Percentiles rank a stretch among this genome's conserved stretches.
Conservation (phyloP, 2,797 vertebrate genomes). For the Zalophus californianus region DNA sequence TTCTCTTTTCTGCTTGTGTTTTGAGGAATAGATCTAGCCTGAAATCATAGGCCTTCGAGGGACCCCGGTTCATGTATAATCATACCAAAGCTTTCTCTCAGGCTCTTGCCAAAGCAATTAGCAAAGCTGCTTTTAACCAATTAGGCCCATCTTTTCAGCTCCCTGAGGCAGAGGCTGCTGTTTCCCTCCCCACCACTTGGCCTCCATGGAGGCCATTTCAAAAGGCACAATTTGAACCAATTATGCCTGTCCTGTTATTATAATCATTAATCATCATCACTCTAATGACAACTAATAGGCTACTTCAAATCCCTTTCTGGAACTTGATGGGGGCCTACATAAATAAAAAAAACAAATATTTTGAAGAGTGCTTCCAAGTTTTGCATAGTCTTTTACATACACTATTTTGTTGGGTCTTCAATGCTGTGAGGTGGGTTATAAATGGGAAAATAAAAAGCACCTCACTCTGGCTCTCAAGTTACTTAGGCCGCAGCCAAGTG, state of each 20-base stretch:
- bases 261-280: slow-evolving; percentile 83
- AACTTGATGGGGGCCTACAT: slow-evolving; percentile 56
- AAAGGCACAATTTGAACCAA: slow-evolving; percentile 80
- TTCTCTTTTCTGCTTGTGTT: slow-evolving; percentile 64
- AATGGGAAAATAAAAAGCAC: neutral
- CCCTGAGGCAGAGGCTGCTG: slow-evolving; percentile 60
- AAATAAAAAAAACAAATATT: slow-evolving; percentile 74
- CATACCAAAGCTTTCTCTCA: slow-evolving; percentile 77
- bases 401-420: neutral
- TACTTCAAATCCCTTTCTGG: slow-evolving; percentile 74
- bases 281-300: slow-evolving; percentile 81
- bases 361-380: slow-evolving; percentile 41
- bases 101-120: slow-evolving; percentile 83
- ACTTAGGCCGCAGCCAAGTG: neutral
- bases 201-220: slow-evolving; percentile 79
- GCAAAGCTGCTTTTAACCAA: slow-evolving; percentile 84
- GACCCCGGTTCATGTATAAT: slow-evolving; percentile 75
- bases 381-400: neutral
- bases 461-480: neutral
- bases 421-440: neutral
- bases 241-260: slow-evolving; percentile 81
- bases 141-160: slow-evolving; percentile 79
- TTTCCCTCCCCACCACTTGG: slow-evolving; percentile 59
- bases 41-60: slow-evolving; percentile 75
- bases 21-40: slow-evolving; percentile 59